Base-by-base conservation (phyloP, 2,113 vertebrate species). In the Istiophorus platypterus region DNA sequence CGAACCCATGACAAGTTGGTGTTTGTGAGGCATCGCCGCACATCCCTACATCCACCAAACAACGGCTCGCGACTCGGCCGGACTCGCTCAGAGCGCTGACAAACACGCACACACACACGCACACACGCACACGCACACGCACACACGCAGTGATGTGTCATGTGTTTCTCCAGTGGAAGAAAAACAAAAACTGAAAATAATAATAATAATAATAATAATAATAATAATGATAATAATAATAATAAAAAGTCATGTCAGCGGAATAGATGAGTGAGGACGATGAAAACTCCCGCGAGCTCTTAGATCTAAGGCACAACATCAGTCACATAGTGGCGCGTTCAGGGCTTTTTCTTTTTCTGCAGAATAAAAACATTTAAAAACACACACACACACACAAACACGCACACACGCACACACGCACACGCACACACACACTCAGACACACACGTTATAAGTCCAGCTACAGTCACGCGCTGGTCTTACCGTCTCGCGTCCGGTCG, bases 401-500 rank as follows among this genome's bases (percentile, higher is more conserved):
- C 31, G 6, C 31, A 34, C 31, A 22, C 4, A 0, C 31, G 0
- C 12, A n/a, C n/a, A n/a, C n/a, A 34, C 31, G 6, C 31, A 34
- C 31, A 34, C 31, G 6, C 31, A 34, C 31, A 34, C 31, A 34
- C 31, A 34, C 31, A 34, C 31, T 4, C 31, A 34, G 3, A 34
- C 31, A 22, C 4, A 0, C 31, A 1, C 12, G 14, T 7, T 49
- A 24, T 5, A 41, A 18, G 17, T 5, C 1, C 47, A 49, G 49
- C n/a, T 11, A 24, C 39, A 29, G 65, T 17, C 0, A 14, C 49
- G 29, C 7, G 76, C 54, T 20, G 4, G 7, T 73, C 89, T 90
- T 90, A 90, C 91, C 86, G 59, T 74, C 0, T 34, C 2, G 70
- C 2, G 51, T 84, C 49, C 80, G 22, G 18, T 61, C 75, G 18